Conservation (phyloP, 2,888 invertebrate genomes). For the Podotricha telesiphe region DNA sequence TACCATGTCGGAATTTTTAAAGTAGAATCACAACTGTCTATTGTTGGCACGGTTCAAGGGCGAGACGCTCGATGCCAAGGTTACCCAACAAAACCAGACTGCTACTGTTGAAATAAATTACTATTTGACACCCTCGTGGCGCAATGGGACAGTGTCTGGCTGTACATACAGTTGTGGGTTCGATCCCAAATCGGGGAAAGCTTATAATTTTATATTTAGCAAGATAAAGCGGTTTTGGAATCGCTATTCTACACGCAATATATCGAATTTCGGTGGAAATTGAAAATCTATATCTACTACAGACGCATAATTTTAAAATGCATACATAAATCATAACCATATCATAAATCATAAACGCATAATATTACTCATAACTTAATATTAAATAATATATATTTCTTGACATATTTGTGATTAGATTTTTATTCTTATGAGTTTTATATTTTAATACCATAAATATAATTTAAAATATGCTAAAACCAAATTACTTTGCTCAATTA, state of each 20-base stretch:
- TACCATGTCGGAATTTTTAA: conserved; percentile 9
- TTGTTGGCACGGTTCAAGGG: conserved; percentile 52
- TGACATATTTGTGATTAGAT: no score
- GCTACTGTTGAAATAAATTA: neutral
- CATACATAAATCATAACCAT: no score
- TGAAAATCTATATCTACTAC: no score
- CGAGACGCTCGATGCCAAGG: conserved; percentile 53
- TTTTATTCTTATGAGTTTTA: neutral
- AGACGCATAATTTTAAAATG: no score
- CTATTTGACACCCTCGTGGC: neutral
- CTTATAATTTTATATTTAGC: no score
- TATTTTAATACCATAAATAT: neutral
- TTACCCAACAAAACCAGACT: conserved; percentile 33
- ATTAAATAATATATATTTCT: no score
- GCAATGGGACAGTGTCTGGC: neutral
- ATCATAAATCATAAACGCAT: no score
- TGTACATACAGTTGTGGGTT: neutral
- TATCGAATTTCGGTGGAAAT: no score
- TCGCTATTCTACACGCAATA: no score
- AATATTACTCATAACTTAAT: no score
- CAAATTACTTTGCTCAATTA: neutral
- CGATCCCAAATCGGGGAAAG: no score
- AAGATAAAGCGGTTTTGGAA: no score
- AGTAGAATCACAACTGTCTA: conserved; percentile 26
- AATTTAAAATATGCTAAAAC: neutral